Base-by-base conservation (phyloP, 2,888 invertebrate genomes). In the Spicauda simplicius region DNA sequence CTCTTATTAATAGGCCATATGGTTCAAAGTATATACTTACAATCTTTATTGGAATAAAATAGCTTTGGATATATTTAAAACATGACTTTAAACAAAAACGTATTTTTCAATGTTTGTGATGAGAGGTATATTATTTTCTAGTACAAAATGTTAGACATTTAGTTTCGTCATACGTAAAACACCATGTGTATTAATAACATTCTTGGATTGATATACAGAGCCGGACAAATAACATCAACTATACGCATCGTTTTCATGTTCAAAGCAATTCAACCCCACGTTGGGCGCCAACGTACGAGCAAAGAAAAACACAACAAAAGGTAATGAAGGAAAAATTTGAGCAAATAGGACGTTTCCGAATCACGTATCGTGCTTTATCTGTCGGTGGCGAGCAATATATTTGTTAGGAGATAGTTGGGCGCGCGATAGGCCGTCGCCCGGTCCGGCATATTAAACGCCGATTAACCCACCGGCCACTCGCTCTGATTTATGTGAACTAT, bases 401-500 rank as follows among this genome's bases (percentile, higher is more conserved):
- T 72, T 71, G 77, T 71, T 67, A 65, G 70, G 64, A 74, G 74
- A 74, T 74, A 74, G 77, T 76, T 70, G 74, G 72, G 77, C 77
- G 74, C 74, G 80, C 81, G 84, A 82, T 81, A 81, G 84, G 81
- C 82, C 33, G 33, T 33, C 33, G 33, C 33, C 33, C 82, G 82
- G 84, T 72, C 85, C 86, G 85, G 90, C 90, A 91, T 92, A 92
- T 92, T 93, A 91, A 92, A 91, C 88, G 88, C 68, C 90, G 90
- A 91, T 92, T 92, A 91, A 87, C 91, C 92, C 90, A 90, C 90
- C 89, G 91, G 88, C 85, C 83, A 80, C 78, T 77, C 74, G 69
- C 80, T 70, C 88, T 92, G 92, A 92, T 92, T 92, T 92, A 92
- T 92, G 91, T 79, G 85, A 91, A 92, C 92, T 92, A 93, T 93